phyloP scores from a whole-genome alignment of 2,888 invertebrate species.

The Cheilosia grossa region DNA sequence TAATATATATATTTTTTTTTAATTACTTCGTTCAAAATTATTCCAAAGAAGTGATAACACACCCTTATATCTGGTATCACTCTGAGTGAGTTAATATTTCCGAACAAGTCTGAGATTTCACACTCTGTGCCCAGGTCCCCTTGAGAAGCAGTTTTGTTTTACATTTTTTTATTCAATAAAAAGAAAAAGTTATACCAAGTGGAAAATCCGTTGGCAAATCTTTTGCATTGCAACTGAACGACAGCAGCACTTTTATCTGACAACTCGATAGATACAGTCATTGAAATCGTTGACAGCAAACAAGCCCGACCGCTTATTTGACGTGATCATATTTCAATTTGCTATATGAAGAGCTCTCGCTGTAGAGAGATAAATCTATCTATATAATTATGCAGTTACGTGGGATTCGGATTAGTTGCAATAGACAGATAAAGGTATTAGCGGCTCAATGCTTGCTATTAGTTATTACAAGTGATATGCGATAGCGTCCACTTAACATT shows the following conservation, averaged over 20 bases:
- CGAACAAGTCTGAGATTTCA: slow-evolving; percentile 14
- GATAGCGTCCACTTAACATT: slow-evolving; percentile 30
- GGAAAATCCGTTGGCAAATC: slow-evolving; percentile 24
- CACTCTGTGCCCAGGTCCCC: slow-evolving; percentile 25
- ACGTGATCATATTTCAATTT: slow-evolving; percentile 66
- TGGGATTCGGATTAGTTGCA: slow-evolving; percentile 40
- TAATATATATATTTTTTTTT: no score
- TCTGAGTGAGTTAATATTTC: slow-evolving; percentile 4
- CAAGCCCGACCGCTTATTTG: slow-evolving; percentile 47
- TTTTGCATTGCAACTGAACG: slow-evolving; percentile 23
- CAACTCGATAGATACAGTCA: slow-evolving; percentile 54
- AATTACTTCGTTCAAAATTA: no score
- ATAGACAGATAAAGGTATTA: slow-evolving; percentile 56
- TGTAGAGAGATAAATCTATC: slow-evolving; percentile 35
- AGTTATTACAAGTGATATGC: slow-evolving; percentile 36
- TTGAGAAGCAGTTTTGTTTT: slow-evolving; percentile 37
- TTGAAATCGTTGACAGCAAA: slow-evolving; percentile 59
- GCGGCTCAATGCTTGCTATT: slow-evolving; percentile 30
- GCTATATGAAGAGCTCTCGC: slow-evolving; percentile 29
- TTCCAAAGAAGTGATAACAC: no score
- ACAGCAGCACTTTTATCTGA: slow-evolving; percentile 43
- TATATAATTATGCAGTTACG: slow-evolving; percentile 61
- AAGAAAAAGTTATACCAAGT: slow-evolving; percentile 9
- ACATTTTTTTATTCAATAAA: slow-evolving; percentile 15
- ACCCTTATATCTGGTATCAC: background rate